Evolutionary conservation across 2,113 vertebrate species (phyloP), one percentile per base, ranked within the genome.

Genomic region (Zapornia atra): DNA sequence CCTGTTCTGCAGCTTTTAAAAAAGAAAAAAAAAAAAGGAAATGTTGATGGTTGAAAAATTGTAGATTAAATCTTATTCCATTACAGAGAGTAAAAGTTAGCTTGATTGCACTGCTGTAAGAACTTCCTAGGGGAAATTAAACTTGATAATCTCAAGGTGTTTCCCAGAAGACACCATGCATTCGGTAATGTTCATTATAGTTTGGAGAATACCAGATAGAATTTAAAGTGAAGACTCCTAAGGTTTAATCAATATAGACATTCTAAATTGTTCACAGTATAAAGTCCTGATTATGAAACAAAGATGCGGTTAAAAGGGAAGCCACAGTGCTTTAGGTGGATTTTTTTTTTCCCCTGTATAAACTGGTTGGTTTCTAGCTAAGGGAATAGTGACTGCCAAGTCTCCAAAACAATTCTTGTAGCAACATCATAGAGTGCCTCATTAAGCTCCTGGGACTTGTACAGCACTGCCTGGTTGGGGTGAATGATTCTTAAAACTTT

Each of bases 91-190:
- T 59, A 96, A 94, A 97, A 96, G 76, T 96, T 87, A 87, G 71
- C 78, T 93, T 96, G 96, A 95, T 90, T 95, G 93, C 91, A 89
- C 72, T 92, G 89, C 93, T 94, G 65, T 93, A 94, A 96, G 88
- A 95, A 96, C 73, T 96, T 97, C 97, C 97, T 92, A 2, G 53
- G 96, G 96, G 96, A 97, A 97, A 97, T 97, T 95, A 97, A 92
- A 93, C 31, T 96, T 95, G 96, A 97, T 97, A 93, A 97, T 97
- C 96, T 96, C 92, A 66, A 93, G 95, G 95, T 93, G 94, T 88
- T 88, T 96, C 96, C 95, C 88, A 87, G 91, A 93, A 95, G 96
- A 89, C 40, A 1, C 70, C 65, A 8, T 56, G 93, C 91, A 96
- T 94, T 94, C 12, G 0, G 65, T 72, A 84, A 90, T 85, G 91